Percentiles rank a stretch among this genome's conserved stretches.
phyloP scores from a whole-genome alignment of 2,113 vertebrate species.

The Antechinus stuartii region DNA sequence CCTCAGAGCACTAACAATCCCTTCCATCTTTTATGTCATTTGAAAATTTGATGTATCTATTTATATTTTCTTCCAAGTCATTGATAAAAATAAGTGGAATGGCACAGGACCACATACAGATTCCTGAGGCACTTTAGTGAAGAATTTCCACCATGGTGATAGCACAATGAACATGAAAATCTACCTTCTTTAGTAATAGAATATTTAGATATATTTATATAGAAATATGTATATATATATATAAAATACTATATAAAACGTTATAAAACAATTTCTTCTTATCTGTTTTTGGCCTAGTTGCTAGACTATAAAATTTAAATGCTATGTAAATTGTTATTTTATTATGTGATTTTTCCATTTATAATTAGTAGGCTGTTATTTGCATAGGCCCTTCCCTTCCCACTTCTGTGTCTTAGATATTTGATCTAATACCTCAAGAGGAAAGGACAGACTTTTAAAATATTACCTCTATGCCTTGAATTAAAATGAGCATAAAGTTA shows the following conservation, averaged over 20 bases:
- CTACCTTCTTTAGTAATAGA: not conserved
- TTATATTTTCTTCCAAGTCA: not conserved
- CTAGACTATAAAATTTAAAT: slow-evolving; percentile 35
- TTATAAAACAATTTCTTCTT: slow-evolving; percentile 1
- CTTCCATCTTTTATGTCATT: not conserved
- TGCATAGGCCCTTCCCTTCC: not conserved
- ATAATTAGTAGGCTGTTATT: not conserved
- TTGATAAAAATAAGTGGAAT: not conserved
- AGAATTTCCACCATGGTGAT: not conserved
- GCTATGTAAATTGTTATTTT: not conserved
- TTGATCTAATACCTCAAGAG: not conserved
- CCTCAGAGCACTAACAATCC: not conserved
- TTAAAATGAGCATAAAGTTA: not conserved
- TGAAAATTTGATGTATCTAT: not conserved
- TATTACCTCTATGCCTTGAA: not conserved
- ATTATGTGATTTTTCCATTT: slow-evolving; percentile 45
- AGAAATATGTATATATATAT: too few species aligned
- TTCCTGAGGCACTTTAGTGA: not conserved
- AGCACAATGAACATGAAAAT: not conserved
- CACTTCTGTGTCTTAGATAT: not conserved
- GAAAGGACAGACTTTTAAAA: not conserved
- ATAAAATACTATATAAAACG: not conserved
- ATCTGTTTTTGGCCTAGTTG: slow-evolving; percentile 51
- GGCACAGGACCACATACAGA: not conserved
- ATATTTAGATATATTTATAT: not conserved